phyloP scores from a whole-genome alignment of 2,113 vertebrate genomes.

The Dasypus novemcinctus region DNA sequence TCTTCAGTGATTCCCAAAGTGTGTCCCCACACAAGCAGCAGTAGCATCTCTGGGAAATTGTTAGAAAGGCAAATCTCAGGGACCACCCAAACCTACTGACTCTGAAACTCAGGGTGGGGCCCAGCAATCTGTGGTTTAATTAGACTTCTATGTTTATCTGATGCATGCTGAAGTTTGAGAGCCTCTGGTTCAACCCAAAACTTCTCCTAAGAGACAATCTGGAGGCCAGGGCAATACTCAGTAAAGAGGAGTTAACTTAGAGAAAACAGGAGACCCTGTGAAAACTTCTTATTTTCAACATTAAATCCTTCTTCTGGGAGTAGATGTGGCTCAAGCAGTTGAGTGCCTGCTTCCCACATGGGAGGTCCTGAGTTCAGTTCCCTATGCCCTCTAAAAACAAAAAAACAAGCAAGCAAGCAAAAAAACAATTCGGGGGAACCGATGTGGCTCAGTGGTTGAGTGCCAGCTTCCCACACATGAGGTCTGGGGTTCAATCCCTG shows the following conservation, averaged over 20 bases:
- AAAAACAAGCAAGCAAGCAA: no score
- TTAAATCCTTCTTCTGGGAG: neutral
- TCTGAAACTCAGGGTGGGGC: neutral
- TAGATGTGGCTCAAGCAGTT: no score
- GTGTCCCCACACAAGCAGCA: neutral
- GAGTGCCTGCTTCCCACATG: no score
- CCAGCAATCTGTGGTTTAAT: neutral
- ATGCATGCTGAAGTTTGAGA: neutral
- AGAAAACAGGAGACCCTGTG: neutral
- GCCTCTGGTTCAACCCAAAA: neutral
- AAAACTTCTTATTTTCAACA: neutral
- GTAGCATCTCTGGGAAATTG: neutral
- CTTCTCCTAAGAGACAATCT: neutral
- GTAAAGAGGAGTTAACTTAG: neutral
- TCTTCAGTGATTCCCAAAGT: neutral
- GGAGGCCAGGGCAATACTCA: neutral
- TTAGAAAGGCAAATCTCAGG: neutral
- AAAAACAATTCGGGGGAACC: no score
- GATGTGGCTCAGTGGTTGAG: no score
- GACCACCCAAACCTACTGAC: neutral
- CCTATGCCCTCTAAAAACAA: no score
- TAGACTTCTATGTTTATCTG: neutral
- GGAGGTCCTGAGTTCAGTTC: no score
- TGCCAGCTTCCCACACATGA: no score
- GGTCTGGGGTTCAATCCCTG: no score